phyloP scores from a whole-genome alignment of 2,113 vertebrate species.

The Indicator indicator region DNA sequence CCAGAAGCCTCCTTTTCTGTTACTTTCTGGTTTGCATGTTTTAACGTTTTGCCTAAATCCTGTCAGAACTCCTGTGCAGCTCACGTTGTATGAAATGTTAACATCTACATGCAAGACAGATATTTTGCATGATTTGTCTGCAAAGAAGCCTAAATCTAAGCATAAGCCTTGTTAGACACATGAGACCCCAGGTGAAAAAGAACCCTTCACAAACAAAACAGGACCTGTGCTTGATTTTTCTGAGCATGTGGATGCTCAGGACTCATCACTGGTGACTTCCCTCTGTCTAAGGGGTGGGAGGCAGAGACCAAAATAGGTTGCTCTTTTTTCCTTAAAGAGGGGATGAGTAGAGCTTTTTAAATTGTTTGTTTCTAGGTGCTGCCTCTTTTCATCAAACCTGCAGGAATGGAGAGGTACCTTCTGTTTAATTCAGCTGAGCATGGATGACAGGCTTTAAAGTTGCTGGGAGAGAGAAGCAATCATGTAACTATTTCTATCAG shows the following conservation, averaged over 20 bases:
- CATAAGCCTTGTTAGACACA: not conserved
- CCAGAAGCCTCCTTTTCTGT: not conserved
- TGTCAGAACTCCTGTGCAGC: not conserved
- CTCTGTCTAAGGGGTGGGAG: rapidly evolving
- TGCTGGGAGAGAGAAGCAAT: not conserved
- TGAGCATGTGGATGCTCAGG: not conserved
- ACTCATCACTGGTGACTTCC: not conserved
- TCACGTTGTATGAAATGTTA: not conserved
- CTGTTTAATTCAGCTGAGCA: not conserved
- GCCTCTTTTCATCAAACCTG: not conserved
- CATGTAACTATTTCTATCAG: not conserved
- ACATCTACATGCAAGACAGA: not conserved
- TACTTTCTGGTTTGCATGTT: not conserved
- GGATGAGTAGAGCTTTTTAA: not conserved
- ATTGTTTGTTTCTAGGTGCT: not conserved
- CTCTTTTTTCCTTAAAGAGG: not conserved
- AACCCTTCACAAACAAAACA: not conserved
- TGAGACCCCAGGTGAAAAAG: not conserved
- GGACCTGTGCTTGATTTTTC: not conserved
- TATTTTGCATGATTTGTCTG: not conserved
- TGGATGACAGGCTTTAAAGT: not conserved
- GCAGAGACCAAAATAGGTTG: not conserved
- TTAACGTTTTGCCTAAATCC: not conserved
- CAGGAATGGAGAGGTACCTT: not conserved
- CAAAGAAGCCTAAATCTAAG: not conserved